A percentile compares a stretch with the other conserved stretches of the same genome.
phyloP scores from a whole-genome alignment of 1,140 invertebrate species.

The Dryas iulia region DNA sequence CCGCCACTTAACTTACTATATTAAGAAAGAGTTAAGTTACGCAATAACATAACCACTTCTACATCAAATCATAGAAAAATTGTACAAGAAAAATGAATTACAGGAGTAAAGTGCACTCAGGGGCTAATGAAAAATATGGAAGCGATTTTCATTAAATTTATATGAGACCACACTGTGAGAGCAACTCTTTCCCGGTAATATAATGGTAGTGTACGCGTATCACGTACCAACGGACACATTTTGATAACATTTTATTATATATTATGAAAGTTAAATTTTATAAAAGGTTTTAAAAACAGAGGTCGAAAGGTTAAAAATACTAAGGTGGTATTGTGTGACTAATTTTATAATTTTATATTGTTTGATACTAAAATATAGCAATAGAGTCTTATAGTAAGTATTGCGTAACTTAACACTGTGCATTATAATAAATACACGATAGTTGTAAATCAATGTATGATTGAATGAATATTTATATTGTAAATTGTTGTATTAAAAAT shows the following conservation, averaged over 20 bases:
- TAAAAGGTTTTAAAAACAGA: not conserved
- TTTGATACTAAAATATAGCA: no score
- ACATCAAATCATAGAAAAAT: not conserved
- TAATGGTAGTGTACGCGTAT: not conserved
- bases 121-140: constrained; percentile 3
- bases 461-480: no score
- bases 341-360: no score
- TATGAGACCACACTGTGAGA: constrained; percentile 3
- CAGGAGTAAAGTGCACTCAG: not conserved
- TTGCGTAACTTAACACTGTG: no score
- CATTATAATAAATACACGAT: no score
- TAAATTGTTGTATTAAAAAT: no score
- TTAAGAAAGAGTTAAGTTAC: no score
- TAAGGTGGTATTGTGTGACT: not conserved
- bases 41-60: not conserved
- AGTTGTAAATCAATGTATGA: no score
- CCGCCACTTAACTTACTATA: no score
- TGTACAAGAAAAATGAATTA: not conserved
- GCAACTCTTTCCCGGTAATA: not conserved
- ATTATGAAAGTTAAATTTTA: not conserved
- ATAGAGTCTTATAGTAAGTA: no score
- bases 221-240: not conserved
- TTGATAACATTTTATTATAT: constrained; percentile 2
- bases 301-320: not conserved
- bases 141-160: constrained; percentile 5